Conservation (phyloP, 2,797 vertebrate species). For the Tamandua tetradactyla region DNA sequence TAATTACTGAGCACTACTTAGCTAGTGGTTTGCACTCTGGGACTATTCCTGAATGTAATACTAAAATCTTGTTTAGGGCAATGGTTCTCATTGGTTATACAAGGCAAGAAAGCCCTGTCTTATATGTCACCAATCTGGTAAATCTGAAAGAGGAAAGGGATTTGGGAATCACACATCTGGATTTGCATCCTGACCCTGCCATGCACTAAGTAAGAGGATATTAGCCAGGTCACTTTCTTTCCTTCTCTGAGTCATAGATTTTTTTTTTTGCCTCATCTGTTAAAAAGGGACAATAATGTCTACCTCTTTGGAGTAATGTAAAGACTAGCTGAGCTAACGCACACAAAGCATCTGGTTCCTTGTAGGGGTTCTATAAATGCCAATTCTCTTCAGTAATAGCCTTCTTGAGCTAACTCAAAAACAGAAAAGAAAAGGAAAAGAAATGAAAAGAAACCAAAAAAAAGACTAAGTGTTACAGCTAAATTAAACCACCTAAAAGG, state of each 20-base stretch:
- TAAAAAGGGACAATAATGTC: background rate
- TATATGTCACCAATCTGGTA: background rate
- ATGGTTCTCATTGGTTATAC: background rate
- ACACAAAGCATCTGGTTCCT: too few relatives aligned
- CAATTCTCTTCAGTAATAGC: background rate
- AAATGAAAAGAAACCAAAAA: background rate
- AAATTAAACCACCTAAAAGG: background rate
- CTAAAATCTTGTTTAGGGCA: background rate
- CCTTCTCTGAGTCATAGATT: background rate
- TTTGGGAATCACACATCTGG: background rate
- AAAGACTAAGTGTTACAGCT: background rate
- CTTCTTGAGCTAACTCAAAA: background rate
- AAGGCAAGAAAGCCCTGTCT: background rate
- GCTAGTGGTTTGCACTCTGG: background rate
- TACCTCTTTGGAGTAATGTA: background rate
- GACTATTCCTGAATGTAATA: background rate
- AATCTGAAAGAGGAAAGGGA: background rate
- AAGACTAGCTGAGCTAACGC: background rate
- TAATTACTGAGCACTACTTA: background rate
- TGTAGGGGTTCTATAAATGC: background rate
- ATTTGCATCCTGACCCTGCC: background rate
- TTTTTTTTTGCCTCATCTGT: background rate
- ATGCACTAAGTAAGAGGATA: background rate
- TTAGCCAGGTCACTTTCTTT: background rate
- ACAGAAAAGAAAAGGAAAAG: background rate